Conservation (phyloP, 2,888 invertebrate species). For the Caenorhabditis uteleia region DNA sequence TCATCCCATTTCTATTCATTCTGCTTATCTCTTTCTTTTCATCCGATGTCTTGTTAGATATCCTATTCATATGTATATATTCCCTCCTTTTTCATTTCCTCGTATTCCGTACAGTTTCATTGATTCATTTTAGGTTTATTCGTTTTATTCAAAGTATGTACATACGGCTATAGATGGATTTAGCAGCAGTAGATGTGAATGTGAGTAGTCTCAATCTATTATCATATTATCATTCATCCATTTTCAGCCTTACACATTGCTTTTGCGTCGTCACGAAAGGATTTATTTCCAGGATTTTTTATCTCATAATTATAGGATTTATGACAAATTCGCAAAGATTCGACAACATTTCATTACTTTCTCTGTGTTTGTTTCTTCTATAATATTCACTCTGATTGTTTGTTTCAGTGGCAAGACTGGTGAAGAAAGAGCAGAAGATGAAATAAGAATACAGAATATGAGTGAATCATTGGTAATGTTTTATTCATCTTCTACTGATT, state of each 20-base stretch:
- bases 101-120: no score
- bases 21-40: no score
- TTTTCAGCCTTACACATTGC: constrained; percentile 4
- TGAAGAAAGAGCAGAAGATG: constrained; percentile 6
- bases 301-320: constrained; percentile 18
- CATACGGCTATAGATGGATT: no score
- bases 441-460: constrained; percentile 6
- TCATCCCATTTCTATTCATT: no score
- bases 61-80: no score
- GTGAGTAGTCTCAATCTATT: no score
- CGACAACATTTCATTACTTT: constrained; percentile 6
- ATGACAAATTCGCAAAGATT: constrained; percentile 16
- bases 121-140: no score
- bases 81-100: no score
- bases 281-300: constrained; percentile 15
- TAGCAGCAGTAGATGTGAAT: no score
- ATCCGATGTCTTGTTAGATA: no score
- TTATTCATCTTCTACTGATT: neutral
- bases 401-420: constrained; percentile 4
- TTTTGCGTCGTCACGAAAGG: constrained; percentile 3
- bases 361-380: neutral
- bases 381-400: neutral
- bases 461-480: constrained; percentile 1
- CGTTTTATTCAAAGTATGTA: no score
- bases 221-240: no score